These are phyloP conservation scores for Andrena fulva DNA, from an alignment of 2,888 invertebrate genomes.

Conservation along the genomic window DNA sequence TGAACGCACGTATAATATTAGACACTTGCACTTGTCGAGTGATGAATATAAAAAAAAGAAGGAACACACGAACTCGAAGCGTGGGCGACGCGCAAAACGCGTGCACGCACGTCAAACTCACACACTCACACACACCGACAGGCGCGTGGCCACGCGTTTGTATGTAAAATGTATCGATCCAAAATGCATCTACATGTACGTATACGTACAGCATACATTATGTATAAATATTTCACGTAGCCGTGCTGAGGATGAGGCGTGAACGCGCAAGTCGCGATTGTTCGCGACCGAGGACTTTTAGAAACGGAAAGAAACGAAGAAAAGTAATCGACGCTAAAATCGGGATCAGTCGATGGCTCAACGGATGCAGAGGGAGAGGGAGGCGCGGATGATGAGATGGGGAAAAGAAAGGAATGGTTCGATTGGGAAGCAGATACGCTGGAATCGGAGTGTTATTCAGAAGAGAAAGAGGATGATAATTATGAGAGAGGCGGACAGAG, in stretches of 20 bases:
- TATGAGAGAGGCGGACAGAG: slow-evolving; percentile 21
- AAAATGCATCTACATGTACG: slow-evolving; percentile 61
- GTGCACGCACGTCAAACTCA: slow-evolving; percentile 47
- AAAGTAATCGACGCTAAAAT: slow-evolving; percentile 66
- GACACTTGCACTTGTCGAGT: slow-evolving; percentile 58
- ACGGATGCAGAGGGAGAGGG: neutral
- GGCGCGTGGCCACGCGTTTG: slow-evolving; percentile 54
- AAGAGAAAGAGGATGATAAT: slow-evolving; percentile 15
- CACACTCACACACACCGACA: slow-evolving; percentile 6
- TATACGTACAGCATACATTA: slow-evolving; percentile 56
- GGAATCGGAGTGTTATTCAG: slow-evolving; percentile 36
- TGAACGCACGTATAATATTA: slow-evolving; percentile 52
- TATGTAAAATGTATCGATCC: slow-evolving; percentile 65
- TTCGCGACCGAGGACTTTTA: slow-evolving; percentile 39
- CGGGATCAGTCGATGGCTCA: neutral
- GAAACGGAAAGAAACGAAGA: slow-evolving; percentile 15
- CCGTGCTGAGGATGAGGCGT: slow-evolving; percentile 49
- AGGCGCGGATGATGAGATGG: neutral
- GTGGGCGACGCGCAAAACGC: slow-evolving; percentile 11
- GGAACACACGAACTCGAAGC: slow-evolving; percentile 41
- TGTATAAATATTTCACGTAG: slow-evolving; percentile 59
- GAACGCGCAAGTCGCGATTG: slow-evolving; percentile 43
- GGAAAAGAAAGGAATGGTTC: neutral
- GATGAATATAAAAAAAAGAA: slow-evolving; percentile 24
- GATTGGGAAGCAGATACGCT: slow-evolving; percentile 33